Evolutionary conservation across 2,888 invertebrate species (phyloP), one percentile per base, ranked within the genome.

Genomic region (Carcina quercana): DNA sequence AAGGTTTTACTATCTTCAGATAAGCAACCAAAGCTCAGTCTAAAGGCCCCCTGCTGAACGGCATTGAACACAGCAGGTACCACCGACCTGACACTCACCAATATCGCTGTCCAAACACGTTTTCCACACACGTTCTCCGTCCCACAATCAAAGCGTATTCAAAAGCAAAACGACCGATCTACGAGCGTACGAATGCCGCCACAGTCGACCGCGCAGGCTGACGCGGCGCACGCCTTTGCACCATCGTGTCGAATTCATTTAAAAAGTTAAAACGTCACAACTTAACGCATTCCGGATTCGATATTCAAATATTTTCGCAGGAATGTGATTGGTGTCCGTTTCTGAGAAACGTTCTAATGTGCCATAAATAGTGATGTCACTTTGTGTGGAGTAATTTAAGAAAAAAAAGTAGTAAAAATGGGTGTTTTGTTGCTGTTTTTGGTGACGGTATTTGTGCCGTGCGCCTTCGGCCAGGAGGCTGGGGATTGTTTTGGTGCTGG

Each of bases 401-500:
- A 25, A 30, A 55, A 59, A 45, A 36, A 24, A n/a, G n/a, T n/a
- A n/a, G n/a, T n/a, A n/a, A 58, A 73, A 70, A 83, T 83, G 82
- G 63, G 79, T 75, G 75, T 73, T 59, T 51, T 69, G 55, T 58
- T 68, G 47, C 66, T 79, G 50, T 63, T 82, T 62, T 54, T 78
- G 54, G 79, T 78, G 73, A 68, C 72, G 62, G 66, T 71, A 60
- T 53, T 73, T 45, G 59, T 79, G 67, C 73, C 74, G 53, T 61
- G 72, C 70, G 80, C 71, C 59, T 71, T 72, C 50, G 76, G 75
- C 49, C 80, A 82, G 63, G 75, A 75, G 59, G 66, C 65, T 52
- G 67, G 59, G 38, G 65, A 69, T 54, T 90, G 90, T 71, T 90
- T 88, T 73, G 87, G 88, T 50, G 85, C 88, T 53, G 91, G 90